These are phyloP conservation scores for Vulpes vulpes DNA, from an alignment of 2,113 vertebrate species.

Conservation along the genomic window DNA sequence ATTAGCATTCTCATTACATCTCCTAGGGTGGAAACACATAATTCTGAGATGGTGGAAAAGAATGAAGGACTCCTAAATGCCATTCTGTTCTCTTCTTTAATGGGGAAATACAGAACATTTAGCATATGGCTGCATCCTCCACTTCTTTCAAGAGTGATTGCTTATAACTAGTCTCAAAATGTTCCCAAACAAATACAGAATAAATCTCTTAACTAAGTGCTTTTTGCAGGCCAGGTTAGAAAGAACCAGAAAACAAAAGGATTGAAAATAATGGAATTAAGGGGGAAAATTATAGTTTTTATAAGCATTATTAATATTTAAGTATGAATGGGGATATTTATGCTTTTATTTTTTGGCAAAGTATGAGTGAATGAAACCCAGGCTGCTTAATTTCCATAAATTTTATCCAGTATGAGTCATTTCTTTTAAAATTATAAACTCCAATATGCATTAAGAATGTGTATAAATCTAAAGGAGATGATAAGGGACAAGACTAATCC, in stretches of 20 bases:
- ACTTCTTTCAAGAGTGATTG: constrained; percentile 17
- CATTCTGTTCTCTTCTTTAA: neutral
- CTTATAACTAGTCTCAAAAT: neutral
- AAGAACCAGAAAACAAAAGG: neutral
- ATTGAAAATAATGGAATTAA: neutral
- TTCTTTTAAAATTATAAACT: neutral
- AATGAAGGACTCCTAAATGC: neutral
- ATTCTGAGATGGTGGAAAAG: neutral
- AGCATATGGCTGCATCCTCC: neutral
- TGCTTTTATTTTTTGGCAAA: neutral
- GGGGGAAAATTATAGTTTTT: neutral
- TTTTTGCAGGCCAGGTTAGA: neutral
- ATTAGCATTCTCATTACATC: constrained; percentile 29
- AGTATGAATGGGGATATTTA: neutral
- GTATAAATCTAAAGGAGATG: neutral
- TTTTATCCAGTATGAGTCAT: neutral
- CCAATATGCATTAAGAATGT: neutral
- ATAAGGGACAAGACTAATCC: neutral
- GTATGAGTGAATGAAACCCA: neutral
- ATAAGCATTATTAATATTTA: neutral
- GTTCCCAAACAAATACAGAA: neutral
- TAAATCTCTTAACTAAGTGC: constrained; percentile 40
- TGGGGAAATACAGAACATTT: neutral
- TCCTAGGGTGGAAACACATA: neutral
- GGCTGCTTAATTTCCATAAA: neutral